Percentiles rank a stretch among this genome's conserved stretches.
phyloP scores from a whole-genome alignment of 64 coral and sea anemone genomes.

The Porites lutea region DNA sequence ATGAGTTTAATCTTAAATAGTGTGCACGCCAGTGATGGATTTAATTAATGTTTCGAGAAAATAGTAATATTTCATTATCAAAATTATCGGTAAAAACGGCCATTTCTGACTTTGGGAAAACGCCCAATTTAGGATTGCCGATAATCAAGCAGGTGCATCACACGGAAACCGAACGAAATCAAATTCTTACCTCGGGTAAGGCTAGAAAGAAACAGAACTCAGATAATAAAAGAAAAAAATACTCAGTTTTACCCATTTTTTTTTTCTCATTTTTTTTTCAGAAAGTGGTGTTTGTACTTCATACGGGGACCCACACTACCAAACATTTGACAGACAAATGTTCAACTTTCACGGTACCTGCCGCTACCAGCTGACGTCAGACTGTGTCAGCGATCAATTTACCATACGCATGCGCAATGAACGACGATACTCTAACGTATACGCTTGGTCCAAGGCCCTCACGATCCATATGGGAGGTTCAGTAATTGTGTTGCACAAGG shows the following conservation, averaged over 20 bases:
- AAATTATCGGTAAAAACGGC: no score
- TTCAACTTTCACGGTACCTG: constrained; percentile 96
- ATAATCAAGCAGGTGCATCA: no score
- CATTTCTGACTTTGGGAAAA: no score
- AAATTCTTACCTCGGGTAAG: no score
- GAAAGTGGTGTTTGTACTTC: constrained; percentile 95
- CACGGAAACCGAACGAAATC: no score
- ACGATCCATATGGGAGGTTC: constrained; percentile 68
- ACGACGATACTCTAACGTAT: constrained; percentile 60
- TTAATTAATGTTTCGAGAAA: no score
- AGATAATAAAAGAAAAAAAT: no score
- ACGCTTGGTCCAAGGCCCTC: constrained; percentile 87
- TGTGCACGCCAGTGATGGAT: no score
- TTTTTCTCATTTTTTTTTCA: constrained; percentile 19
- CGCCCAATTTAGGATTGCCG: no score
- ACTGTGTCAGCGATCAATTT: constrained; percentile 86
- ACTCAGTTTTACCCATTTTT: background rate
- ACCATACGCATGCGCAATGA: constrained; percentile 96
- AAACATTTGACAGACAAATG: constrained; percentile 97
- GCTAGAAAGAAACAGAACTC: no score
- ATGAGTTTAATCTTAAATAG: no score
- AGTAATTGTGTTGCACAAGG: constrained; percentile 57
- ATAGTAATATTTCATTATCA: no score
- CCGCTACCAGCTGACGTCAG: constrained; percentile 82
- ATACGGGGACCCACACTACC: constrained; percentile 95